Evolutionary conservation across 2,888 invertebrate species (phyloP), one percentile per base, ranked within the genome.

Genomic region (Leptarthrus brevirostris): DNA sequence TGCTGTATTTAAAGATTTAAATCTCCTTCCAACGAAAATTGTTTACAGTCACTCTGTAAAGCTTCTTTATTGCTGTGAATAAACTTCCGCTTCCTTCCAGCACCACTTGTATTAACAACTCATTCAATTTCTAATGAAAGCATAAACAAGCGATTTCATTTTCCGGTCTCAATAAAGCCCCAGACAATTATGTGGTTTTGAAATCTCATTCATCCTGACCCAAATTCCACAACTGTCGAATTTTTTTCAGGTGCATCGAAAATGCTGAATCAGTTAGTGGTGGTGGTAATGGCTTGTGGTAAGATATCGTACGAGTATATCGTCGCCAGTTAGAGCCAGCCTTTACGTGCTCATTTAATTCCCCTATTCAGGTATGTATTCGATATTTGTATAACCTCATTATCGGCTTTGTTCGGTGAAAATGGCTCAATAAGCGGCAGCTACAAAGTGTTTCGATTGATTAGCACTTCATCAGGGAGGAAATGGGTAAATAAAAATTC

Each of bases 381-480:
- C 69, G 30, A 69, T 69, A 69, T 69, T 69, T 69, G 30, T 52
- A 34, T 34, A 69, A 52, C 69, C 52, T 52, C 34, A 49, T 52
- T 52, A 34, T 30, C 12, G 8, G 22, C 30, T 49, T 52, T 52
- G 49, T 69, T 52, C 52, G 22, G 52, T 34, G 10, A 52, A 22
- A 69, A 69, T 69, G 30, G 30, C 52, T 69, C 26, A 40, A 69
- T 69, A 69, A 69, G 49, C n/a, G 49, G 69, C 30, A 16, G 14
- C 69, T 69, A 20, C 52, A 69, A 49, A 69, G 52, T 34, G 52
- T 26, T 49, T 64, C 69, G 52, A 69, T 69, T 69, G 69, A 69
- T 69, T 69, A 69, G 69, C 69, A 52, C 69, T 52, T 52, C 52
- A 69, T 69, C 52, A 34, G n/a, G 14, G 14, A 24, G 49, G 69